These are phyloP conservation scores for Periplaneta americana DNA, from an alignment of 1,140 invertebrate genomes.

Conservation along the genomic window DNA sequence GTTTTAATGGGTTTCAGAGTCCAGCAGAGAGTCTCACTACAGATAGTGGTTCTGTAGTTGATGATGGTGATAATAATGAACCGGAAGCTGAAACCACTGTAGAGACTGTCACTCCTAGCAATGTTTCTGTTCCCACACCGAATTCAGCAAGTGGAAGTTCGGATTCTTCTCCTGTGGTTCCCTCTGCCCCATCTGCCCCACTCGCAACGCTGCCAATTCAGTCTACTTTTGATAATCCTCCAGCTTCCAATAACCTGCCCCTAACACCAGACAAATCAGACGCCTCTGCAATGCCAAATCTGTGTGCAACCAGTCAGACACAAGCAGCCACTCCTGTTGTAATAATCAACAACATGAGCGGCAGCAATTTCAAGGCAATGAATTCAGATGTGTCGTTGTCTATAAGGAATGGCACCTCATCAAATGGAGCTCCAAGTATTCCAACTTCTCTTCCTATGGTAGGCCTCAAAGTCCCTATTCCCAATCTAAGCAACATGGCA, in stretches of 20 bases:
- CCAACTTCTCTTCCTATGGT: not conserved
- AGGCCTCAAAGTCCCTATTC: not conserved
- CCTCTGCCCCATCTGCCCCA: not conserved
- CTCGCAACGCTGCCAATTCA: not conserved
- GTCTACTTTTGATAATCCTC: not conserved
- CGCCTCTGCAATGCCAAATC: not conserved
- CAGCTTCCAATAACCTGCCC: not conserved
- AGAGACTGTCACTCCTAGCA: constrained; percentile 11
- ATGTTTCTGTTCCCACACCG: not conserved
- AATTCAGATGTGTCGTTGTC: not conserved
- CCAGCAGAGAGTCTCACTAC: constrained; percentile 75
- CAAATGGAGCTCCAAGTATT: not conserved
- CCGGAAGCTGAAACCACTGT: constrained; percentile 51
- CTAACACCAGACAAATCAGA: not conserved
- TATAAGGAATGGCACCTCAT: not conserved
- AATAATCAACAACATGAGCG: not conserved
- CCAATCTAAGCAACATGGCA: not conserved
- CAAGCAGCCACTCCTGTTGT: not conserved
- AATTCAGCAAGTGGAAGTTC: not conserved
- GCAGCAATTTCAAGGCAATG: not conserved
- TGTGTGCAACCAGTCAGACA: not conserved
- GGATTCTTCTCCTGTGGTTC: not conserved
- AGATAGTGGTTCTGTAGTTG: constrained; percentile 71
- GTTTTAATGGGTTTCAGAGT: constrained; percentile 41
- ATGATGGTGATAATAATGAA: constrained; percentile 61